Evolutionary conservation across 2,888 invertebrate species (phyloP).

Genomic region (Leptopilina drosophilae): DNA sequence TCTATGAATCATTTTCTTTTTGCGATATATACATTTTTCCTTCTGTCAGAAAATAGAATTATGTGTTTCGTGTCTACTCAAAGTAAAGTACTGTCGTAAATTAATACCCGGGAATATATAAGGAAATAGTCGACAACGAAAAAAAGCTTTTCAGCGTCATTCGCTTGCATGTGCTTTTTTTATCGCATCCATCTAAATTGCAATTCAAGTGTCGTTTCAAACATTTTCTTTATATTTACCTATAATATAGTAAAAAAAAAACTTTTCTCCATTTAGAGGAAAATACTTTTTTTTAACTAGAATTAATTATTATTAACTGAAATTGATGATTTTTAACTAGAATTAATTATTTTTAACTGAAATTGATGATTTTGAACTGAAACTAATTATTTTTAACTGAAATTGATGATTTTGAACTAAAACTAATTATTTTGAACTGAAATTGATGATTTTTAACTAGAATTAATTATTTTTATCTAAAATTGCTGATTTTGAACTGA

Average conservation of each 20-base stretch:
- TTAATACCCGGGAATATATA: slow-evolving; percentile 11
- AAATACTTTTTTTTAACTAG: neutral
- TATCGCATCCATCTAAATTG: slow-evolving; percentile 20
- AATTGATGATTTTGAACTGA: too few species aligned
- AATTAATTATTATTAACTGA: too few species aligned
- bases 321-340: too few species aligned
- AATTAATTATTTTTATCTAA: too few species aligned
- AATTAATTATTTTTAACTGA: too few species aligned
- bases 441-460: too few species aligned
- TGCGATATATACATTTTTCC: neutral
- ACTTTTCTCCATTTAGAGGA: too few species aligned
- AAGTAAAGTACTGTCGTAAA: slow-evolving; percentile 21
- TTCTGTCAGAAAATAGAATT: slow-evolving; percentile 8
- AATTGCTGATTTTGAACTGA: too few species aligned
- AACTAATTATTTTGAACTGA: too few species aligned
- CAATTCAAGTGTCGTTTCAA: slow-evolving; percentile 15
- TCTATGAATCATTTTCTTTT: neutral
- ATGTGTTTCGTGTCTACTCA: slow-evolving; percentile 20
- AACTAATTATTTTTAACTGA: too few species aligned
- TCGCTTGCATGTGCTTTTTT: slow-evolving; percentile 28
- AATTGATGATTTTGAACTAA: too few species aligned
- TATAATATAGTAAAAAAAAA: neutral
- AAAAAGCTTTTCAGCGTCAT: slow-evolving; percentile 19
- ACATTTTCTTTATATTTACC: neutral
- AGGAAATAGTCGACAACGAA: slow-evolving; percentile 16